Conservation (phyloP, 2,888 invertebrate genomes). For the Parelbella ahira region DNA sequence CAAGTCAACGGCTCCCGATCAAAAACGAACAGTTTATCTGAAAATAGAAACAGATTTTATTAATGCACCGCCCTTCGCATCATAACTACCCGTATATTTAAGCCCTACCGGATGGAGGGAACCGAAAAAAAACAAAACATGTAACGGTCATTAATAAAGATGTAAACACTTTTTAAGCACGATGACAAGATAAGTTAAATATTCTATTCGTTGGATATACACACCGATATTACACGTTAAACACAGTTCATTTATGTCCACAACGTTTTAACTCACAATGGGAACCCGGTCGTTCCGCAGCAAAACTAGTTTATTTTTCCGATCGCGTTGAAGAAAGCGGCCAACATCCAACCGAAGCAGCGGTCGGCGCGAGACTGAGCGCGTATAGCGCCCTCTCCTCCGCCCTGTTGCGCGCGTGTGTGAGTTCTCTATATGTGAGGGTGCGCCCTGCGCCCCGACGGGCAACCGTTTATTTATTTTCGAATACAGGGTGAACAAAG, state of each 20-base stretch:
- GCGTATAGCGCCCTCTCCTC: slow-evolving; percentile 65
- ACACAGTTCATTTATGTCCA: slow-evolving; percentile 62
- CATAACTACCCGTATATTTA: slow-evolving; percentile 36
- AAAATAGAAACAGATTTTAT: slow-evolving; percentile 76
- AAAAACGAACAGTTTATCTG: slow-evolving; percentile 75
- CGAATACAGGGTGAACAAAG: slow-evolving; percentile 55
- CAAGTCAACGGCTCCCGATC: slow-evolving; percentile 72
- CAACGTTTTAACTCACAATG: slow-evolving; percentile 60
- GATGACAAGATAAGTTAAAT: slow-evolving; percentile 16
- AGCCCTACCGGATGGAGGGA: slow-evolving; percentile 35
- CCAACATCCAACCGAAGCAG: slow-evolving; percentile 56
- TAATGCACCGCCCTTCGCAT: slow-evolving; percentile 63
- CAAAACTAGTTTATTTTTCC: slow-evolving; percentile 76
- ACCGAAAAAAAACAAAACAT: slow-evolving; percentile 24
- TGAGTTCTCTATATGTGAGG: slow-evolving; percentile 46
- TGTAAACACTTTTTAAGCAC: slow-evolving; percentile 32
- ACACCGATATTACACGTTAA: slow-evolving; percentile 61
- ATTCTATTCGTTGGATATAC: slow-evolving; percentile 44
- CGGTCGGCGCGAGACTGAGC: slow-evolving; percentile 80
- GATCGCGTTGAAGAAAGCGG: slow-evolving; percentile 58
- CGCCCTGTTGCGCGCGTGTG: slow-evolving; percentile 52
- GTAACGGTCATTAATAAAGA: slow-evolving; percentile 29
- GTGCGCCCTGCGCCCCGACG: slow-evolving; percentile 54
- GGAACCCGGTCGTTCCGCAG: slow-evolving; percentile 62
- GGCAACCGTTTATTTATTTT: slow-evolving; percentile 64